These are phyloP conservation scores for Molossus alvarezi DNA, from an alignment of 2,797 vertebrate genomes.

Conservation along the genomic window DNA sequence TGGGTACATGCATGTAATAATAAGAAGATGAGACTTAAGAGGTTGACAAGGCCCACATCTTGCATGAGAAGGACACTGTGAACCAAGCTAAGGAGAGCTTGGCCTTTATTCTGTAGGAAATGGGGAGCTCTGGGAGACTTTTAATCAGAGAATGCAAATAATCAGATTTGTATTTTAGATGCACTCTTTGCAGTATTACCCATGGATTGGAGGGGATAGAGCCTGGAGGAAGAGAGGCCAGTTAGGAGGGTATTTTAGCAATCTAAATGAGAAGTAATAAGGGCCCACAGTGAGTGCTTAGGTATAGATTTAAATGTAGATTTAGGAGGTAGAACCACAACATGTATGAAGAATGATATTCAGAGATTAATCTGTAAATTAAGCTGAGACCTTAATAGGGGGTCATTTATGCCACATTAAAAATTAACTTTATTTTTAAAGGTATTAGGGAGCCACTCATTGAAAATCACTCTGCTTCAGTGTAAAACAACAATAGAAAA, in stretches of 20 bases:
- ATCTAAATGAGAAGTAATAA: slow-evolving; percentile 43
- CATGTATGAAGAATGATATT: neutral
- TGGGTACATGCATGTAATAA: neutral
- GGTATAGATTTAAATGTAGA: slow-evolving; percentile 40
- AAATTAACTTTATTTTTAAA: slow-evolving; percentile 63
- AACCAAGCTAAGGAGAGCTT: neutral
- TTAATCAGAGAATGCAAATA: neutral
- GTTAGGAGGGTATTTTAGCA: slow-evolving; percentile 1
- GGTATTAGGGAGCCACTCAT: neutral
- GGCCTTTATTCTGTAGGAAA: neutral
- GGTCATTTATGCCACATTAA: neutral
- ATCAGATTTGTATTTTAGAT: neutral
- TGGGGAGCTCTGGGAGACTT: neutral
- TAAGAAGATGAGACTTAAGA: neutral
- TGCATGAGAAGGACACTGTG: neutral
- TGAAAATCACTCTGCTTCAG: slow-evolving; percentile 9
- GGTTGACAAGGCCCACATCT: neutral
- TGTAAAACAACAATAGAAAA: neutral
- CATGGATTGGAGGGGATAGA: neutral
- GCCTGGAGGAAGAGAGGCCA: neutral
- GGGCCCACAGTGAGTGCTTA: neutral
- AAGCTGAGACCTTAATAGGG: neutral
- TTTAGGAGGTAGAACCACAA: slow-evolving; percentile 48
- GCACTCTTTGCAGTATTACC: neutral
- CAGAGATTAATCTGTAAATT: slow-evolving; percentile 54